Percentiles rank a stretch among this genome's conserved stretches.
Conservation (phyloP, 2,113 vertebrate genomes). For the Labeo catla region DNA sequence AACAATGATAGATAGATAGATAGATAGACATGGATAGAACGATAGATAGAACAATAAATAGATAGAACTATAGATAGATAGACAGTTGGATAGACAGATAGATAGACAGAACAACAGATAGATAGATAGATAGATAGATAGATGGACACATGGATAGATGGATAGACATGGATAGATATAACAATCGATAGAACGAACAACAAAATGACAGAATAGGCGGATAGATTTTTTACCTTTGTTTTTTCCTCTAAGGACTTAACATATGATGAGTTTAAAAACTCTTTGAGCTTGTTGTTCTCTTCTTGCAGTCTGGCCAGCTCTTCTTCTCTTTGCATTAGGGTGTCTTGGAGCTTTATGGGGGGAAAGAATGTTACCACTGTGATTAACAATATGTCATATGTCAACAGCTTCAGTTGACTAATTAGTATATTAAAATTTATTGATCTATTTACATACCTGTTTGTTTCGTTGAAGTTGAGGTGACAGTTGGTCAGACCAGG, state of each 20-base stretch:
- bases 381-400: not conserved
- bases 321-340: conserved; percentile 91
- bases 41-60: too few species aligned
- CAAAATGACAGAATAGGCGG: not conserved
- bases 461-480: conserved; percentile 90
- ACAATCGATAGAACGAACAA: too few species aligned
- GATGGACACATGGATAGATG: too few species aligned
- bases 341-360: conserved; percentile 87
- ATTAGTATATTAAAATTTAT: not conserved
- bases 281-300: conserved; percentile 89
- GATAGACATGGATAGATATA: too few species aligned
- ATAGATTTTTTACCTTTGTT: conserved; percentile 77
- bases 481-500: conserved; percentile 80
- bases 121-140: too few species aligned
- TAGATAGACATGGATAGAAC: too few species aligned
- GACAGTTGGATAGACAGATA: too few species aligned
- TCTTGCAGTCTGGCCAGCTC: conserved; percentile 90
- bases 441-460: conserved; percentile 77
- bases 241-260: conserved; percentile 87
- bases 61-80: too few species aligned
- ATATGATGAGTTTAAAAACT: conserved; percentile 88
- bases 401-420: not conserved
- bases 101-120: too few species aligned
- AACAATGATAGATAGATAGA: too few species aligned
- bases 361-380: not conserved